A percentile compares a stretch with the other conserved stretches of the same genome.
Evolutionary conservation across 2,888 invertebrate genomes (phyloP).

Genomic region (Aphidius colemani): DNA sequence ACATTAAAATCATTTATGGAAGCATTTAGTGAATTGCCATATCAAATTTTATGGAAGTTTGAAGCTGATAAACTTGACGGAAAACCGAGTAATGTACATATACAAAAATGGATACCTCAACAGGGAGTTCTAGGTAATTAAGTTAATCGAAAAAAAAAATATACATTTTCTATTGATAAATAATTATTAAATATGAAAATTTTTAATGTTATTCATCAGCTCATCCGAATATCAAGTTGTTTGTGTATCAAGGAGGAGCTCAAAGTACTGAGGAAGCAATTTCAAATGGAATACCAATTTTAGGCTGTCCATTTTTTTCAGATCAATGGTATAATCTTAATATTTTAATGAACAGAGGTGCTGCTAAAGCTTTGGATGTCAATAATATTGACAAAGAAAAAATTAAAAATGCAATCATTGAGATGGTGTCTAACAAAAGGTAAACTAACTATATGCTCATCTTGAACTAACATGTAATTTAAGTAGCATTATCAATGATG

Average conservation of each 20-base stretch:
- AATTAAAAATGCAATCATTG: slow-evolving; percentile 29
- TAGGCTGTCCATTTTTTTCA: slow-evolving; percentile 40
- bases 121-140: slow-evolving; percentile 35
- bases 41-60: slow-evolving; percentile 40
- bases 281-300: slow-evolving; percentile 38
- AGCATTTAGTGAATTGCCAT: slow-evolving; percentile 36
- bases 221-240: slow-evolving; percentile 43
- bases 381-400: slow-evolving; percentile 21
- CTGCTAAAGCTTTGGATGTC: slow-evolving; percentile 33
- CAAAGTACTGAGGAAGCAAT: slow-evolving; percentile 46
- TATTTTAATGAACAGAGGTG: slow-evolving; percentile 33
- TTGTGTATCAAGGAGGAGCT: slow-evolving; percentile 43
- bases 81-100: slow-evolving; percentile 35
- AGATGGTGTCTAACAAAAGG: slow-evolving; percentile 36
- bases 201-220: slow-evolving; percentile 29
- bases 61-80: slow-evolving; percentile 28
- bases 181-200: neutral
- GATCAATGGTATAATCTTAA: slow-evolving; percentile 39
- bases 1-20: slow-evolving; percentile 29
- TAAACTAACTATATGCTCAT: slow-evolving; percentile 13
- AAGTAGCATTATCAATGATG: neutral
- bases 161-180: neutral
- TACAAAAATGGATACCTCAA: slow-evolving; percentile 41
- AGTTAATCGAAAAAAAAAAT: neutral
- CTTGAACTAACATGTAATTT: neutral